Percentiles rank a stretch among this genome's conserved stretches.
These are phyloP conservation scores for Henricia sp. DNA, from an alignment of 53 echinoderm and acorn worm genomes.

Conservation along the genomic window DNA sequence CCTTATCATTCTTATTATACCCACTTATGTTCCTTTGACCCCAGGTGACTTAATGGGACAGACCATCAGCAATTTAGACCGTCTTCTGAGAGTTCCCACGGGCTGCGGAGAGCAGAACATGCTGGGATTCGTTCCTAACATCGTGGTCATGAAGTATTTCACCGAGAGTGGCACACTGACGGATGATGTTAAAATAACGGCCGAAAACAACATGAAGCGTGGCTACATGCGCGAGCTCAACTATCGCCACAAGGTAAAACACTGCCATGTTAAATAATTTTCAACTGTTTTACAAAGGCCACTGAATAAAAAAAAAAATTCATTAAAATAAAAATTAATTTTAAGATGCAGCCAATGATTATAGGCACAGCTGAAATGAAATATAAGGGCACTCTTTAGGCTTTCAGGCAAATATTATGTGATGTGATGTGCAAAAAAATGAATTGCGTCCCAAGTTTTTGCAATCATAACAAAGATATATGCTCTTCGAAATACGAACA, in stretches of 20 bases:
- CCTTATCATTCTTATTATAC: background rate
- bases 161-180: conserved; percentile 71
- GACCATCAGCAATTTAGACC: conserved; percentile 71
- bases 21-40: background rate
- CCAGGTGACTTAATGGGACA: conserved; percentile 83
- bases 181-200: conserved; percentile 18
- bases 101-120: conserved; percentile 94
- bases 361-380: too few relatives aligned
- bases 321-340: too few relatives aligned
- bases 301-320: too few relatives aligned
- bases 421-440: too few relatives aligned
- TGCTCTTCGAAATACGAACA: too few relatives aligned
- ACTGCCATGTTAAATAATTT: too few relatives aligned
- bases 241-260: conserved; percentile 71
- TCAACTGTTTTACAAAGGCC: too few relatives aligned
- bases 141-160: conserved; percentile 76
- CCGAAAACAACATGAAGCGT: conserved; percentile 79
- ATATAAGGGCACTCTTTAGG: too few relatives aligned
- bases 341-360: too few relatives aligned
- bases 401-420: too few relatives aligned
- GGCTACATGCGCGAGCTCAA: conserved; percentile 92
- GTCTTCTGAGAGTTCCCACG: conserved; percentile 67
- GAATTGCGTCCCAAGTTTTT: too few relatives aligned
- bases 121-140: conserved; percentile 88
- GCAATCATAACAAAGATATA: too few relatives aligned